Evolutionary conservation across 2,113 vertebrate species (phyloP).

Genomic region (Mobula hypostoma): DNA sequence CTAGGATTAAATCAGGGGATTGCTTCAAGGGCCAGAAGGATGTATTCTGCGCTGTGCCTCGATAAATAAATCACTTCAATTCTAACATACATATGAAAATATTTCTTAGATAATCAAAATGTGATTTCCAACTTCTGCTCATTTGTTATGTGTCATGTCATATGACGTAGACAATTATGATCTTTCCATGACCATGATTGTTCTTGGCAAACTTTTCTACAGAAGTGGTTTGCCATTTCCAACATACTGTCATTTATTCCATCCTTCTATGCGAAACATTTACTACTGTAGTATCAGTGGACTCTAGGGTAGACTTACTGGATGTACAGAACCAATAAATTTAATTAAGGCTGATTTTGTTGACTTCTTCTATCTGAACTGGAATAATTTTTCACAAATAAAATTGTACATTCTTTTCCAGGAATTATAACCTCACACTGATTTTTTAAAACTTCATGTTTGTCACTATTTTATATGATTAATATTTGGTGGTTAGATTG

Average conservation of each 20-base stretch:
- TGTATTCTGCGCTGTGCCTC: too few species aligned
- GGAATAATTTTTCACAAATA: neutral
- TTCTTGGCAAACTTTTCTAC: too few species aligned
- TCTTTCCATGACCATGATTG: too few species aligned
- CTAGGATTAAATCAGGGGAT: too few species aligned
- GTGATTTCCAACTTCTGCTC: neutral
- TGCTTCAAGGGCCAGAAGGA: too few species aligned
- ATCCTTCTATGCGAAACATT: neutral
- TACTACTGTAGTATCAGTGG: neutral
- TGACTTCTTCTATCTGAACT: neutral
- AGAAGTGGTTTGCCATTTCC: too few species aligned
- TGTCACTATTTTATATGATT: neutral
- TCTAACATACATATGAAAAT: neutral
- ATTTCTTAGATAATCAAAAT: neutral
- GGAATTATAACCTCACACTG: neutral
- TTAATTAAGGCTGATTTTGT: neutral
- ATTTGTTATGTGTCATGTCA: too few species aligned
- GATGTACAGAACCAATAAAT: neutral
- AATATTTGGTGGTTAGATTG: neutral
- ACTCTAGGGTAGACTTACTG: neutral
- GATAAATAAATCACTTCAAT: neutral
- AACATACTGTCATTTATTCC: neutral
- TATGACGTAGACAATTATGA: too few species aligned
- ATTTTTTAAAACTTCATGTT: neutral
- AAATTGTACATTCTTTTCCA: neutral